Evolutionary conservation across 1,140 invertebrate genomes (phyloP).

Genomic region (Mylabris phalerata): DNA sequence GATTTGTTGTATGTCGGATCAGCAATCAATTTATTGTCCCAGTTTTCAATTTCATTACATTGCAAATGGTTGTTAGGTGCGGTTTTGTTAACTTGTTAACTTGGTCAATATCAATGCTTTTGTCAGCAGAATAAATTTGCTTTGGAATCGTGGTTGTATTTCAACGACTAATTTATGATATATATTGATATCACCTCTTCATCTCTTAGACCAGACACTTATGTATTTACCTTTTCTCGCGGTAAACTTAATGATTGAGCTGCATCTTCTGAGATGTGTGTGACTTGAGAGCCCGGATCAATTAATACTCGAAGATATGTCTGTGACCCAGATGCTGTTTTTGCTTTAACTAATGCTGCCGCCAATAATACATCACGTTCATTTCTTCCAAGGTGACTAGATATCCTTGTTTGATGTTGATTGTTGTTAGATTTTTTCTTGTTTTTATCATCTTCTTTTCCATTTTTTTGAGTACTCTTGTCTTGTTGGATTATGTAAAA

Average conservation of each 20-base stretch:
- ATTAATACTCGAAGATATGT: not conserved
- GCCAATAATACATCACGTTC: not conserved
- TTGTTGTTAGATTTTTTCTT: no score
- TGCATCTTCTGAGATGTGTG: not conserved
- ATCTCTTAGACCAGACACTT: not conserved
- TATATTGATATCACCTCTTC: not conserved
- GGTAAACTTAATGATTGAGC: not conserved
- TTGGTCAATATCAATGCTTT: not conserved
- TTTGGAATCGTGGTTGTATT: not conserved
- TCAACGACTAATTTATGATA: not conserved
- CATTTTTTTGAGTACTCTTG: no score
- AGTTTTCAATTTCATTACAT: no score
- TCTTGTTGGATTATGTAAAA: not conserved
- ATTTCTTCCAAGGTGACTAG: not conserved
- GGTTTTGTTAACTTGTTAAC: not conserved
- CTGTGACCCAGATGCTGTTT: not conserved
- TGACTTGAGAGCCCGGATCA: not conserved
- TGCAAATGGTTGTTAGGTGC: no score
- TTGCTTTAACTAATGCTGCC: not conserved
- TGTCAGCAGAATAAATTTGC: no score
- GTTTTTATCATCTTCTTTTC: no score
- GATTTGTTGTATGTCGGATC: no score
- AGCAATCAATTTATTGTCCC: no score
- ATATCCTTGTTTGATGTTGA: no score
- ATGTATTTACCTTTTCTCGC: not conserved